Base-by-base conservation (phyloP, 1,140 invertebrate genomes). In the Semibalanus balanoides region DNA sequence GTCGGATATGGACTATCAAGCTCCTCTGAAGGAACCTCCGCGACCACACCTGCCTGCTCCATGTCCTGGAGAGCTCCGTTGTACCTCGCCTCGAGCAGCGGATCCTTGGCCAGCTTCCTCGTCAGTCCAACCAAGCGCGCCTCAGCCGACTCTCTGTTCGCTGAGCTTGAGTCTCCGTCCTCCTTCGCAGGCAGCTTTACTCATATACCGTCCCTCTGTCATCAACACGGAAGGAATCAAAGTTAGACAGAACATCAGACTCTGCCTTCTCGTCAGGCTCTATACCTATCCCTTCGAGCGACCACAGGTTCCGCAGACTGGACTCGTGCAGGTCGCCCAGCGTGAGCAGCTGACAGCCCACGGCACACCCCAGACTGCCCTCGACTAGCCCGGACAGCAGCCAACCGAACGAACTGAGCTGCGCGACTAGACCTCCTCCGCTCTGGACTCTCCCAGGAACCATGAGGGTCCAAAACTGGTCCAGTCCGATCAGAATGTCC, bases 391-490 rank as follows among this genome's bases (percentile, higher is more conserved):
- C 74, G 11, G 5, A 74, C 25, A 77, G 40, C 19, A 64, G 31
- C 77, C 75, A 75, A 25, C 75, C 77, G 40, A 77, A 77, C 22
- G 71, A 51, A 31, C 74, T 76, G 31, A 31, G 51, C 72, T 77
- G 77, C 29, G 77, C 77, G 27, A 72, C 75, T 40, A 77, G n/a
- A 22, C 64, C 51, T 28, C 69, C 69, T 0, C 9, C 30, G 35
- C 74, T 35, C 1, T 31, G 30, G 19, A 30, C n/a, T 51, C 51
- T 28, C n/a, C 76, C 31, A 76, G 43, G 43, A 30, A 70, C 11
- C 74, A 76, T 71, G 31, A 70, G 70, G 30, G 19, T 71, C 77
- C 77, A 77, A 5, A 70, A 76, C 30, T 74, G 72, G 75, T 77
- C 74, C 43, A 77, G 30, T 0, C 1, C 75, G 14, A 64, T n/a